Percentiles rank a stretch among this genome's conserved stretches.
phyloP scores from a whole-genome alignment of 2,888 invertebrate genomes.

The Diadegma fenestrale region DNA sequence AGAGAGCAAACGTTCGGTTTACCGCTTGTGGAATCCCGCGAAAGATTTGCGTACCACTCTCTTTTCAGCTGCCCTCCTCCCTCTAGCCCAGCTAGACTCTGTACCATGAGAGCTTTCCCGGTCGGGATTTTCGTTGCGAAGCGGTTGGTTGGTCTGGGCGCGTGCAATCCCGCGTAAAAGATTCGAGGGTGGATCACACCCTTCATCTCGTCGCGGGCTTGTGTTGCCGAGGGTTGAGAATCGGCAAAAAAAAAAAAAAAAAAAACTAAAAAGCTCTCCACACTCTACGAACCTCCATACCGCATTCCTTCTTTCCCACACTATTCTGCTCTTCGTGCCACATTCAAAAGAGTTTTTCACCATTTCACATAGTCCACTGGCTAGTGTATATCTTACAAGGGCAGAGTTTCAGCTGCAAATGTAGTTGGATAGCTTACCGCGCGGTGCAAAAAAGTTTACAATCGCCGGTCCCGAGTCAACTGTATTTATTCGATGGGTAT shows the following conservation, averaged over 20 bases:
- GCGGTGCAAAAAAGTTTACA: slow-evolving; percentile 29
- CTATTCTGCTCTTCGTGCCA: slow-evolving; percentile 10
- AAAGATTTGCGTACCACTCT: slow-evolving; percentile 66
- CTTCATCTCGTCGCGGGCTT: slow-evolving; percentile 58
- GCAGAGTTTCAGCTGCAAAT: slow-evolving; percentile 27
- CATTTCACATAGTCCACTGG: slow-evolving; percentile 22
- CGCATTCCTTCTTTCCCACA: slow-evolving; percentile 41
- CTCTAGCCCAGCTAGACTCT: slow-evolving; percentile 12
- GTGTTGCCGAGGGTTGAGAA: slow-evolving; percentile 19
- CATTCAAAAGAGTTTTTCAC: slow-evolving; percentile 44
- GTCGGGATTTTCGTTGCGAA: slow-evolving; percentile 55
- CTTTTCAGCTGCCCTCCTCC: slow-evolving; percentile 39
- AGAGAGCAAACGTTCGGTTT: slow-evolving; percentile 56
- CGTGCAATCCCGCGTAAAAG: slow-evolving; percentile 67
- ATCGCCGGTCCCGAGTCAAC: slow-evolving; percentile 26
- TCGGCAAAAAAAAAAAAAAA: slow-evolving; percentile 52
- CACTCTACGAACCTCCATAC: slow-evolving; percentile 23
- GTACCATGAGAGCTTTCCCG: slow-evolving; percentile 49
- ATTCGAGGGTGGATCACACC: slow-evolving; percentile 66
- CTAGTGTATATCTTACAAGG: slow-evolving; percentile 47
- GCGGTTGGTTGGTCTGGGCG: slow-evolving; percentile 44
- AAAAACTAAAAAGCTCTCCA: slow-evolving; percentile 55
- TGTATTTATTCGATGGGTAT: slow-evolving; percentile 38
- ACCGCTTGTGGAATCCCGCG: slow-evolving; percentile 54
- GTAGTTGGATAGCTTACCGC: background rate